Base-by-base conservation (phyloP, 2,888 invertebrate species). In the Poecilobothrus nobilitatus region DNA sequence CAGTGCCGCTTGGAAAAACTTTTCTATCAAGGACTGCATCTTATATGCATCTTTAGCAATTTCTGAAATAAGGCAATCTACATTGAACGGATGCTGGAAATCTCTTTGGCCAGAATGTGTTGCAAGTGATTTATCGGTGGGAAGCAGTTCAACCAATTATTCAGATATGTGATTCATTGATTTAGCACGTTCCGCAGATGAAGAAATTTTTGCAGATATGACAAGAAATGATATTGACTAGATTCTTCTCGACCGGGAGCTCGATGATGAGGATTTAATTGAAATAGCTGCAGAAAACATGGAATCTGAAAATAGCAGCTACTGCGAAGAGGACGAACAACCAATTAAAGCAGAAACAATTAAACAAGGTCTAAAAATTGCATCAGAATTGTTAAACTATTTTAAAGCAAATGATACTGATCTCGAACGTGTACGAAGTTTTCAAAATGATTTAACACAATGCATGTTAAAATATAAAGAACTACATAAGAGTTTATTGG, bases 91-190 rank as follows among this genome's bases (percentile, higher is more conserved):
- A 65, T 75, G 74, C 71, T 74, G 74, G 75, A 73, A 70, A 72
- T 63, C 68, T 63, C 69, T 74, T 70, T 75, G 73, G 74, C 71
- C 73, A 68, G 71, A 71, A 73, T 75, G 73, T 73, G 74, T 76
- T 34, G 73, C 72, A 72, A 74, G 73, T 68, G 70, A 73, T 68
- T 71, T 73, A 69, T 71, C 68, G 44, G 71, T 74, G 67, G 70
- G 71, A 66, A 68, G 66, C 69, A 71, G 72, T 69, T 73, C 73
- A 18, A 73, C 70, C 44, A 72, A 73, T 69, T 74, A 71, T 71
- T 67, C 73, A 63, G 71, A 72, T 66, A 75, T n/a, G n/a, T n/a
- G n/a, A n/a, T n/a, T 74, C 63, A 71, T 72, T 68, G 65, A 70
- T 67, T 70, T 73, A 34, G 74, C 74, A 70, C 74, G 74, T 62